phyloP scores from a whole-genome alignment of 2,113 vertebrate species.

The Lynx canadensis region DNA sequence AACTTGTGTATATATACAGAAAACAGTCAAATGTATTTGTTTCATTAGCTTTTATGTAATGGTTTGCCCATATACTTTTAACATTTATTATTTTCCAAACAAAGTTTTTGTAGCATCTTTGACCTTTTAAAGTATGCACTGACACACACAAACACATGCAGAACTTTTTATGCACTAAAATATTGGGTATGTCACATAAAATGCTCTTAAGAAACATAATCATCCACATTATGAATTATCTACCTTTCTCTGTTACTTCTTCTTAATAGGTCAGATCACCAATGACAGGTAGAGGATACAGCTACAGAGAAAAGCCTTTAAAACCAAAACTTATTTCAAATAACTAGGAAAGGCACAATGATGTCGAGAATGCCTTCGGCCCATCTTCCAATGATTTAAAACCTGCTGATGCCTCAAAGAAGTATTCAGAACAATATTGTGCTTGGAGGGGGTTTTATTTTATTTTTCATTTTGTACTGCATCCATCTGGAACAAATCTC shows the following conservation, averaged over 20 bases:
- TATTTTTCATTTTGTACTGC: conserved; percentile 81
- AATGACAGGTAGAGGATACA: not conserved
- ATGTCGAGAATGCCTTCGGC: conserved; percentile 57
- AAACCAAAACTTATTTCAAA: conserved; percentile 49
- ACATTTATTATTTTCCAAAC: conserved; percentile 36
- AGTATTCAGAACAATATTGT: conserved; percentile 82
- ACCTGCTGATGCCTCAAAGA: conserved; percentile 81
- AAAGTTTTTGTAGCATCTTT: not conserved
- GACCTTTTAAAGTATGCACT: conserved; percentile 21
- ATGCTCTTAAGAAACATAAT: not conserved
- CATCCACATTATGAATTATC: not conserved
- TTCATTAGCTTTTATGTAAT: not conserved
- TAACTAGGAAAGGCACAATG: conserved; percentile 36
- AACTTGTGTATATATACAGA: not conserved
- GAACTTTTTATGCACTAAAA: not conserved
- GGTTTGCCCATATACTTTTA: not conserved
- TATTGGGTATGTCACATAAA: not conserved
- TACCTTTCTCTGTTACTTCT: not conserved
- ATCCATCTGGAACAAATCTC: conserved; percentile 84
- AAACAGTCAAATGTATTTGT: not conserved
- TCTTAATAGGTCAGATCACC: not conserved
- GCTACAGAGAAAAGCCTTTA: conserved; percentile 22
- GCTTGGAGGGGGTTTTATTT: conserved; percentile 82
- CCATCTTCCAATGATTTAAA: conserved; percentile 74
- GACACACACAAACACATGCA: not conserved